Base-by-base conservation (phyloP, 2,113 vertebrate genomes). In the Aythya baeri region DNA sequence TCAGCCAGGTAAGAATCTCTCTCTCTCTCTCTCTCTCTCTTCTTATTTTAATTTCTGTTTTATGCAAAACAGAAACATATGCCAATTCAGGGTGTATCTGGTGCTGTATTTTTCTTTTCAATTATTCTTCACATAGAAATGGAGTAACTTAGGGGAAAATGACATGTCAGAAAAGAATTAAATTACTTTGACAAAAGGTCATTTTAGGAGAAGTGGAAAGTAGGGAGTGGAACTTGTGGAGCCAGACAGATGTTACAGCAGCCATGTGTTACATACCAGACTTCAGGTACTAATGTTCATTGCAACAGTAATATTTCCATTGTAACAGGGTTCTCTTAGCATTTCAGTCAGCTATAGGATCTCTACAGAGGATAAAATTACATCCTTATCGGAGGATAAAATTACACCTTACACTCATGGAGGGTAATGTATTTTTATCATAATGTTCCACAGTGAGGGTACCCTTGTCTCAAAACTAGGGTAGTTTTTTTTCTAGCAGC, bases 1-100 rank as follows among this genome's bases (percentile, higher is more conserved):
- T 46, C 94, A 96, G 15, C 13, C 94, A 95, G 97, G 98, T 99
- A 97, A 98, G 90, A 21, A 57, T 52, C 65, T 36, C 17, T 62
- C 72, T 66, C 2, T 49, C 49, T 49, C 46, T 23, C 11, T 50
- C 11, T 50, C 11, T 50, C 11, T 23, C 6, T 50, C 23, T 13
- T 38, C 23, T 11, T 80, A 86, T 81, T 59, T 22, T 9, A 26
- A 16, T 13, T 81, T 88, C 12, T 58, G 18, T 6, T 62, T 29
- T 8, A 78, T 10, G 6, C 12, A 75, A 86, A 81, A 31, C 8
- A 67, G 46, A 86, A 87, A 85, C 50, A 36, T 38, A 41, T 91
- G 41, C 11, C 16, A 82, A 3, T 31, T 84, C 27, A 84, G 7
- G 32, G 3, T 61, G 1, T 44, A 10, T 52, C 54, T 82, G 22